Percentiles rank a stretch among this genome's conserved stretches.
These are phyloP conservation scores for Pithys albifrons DNA, from an alignment of 2,113 vertebrate species.

Conservation along the genomic window DNA sequence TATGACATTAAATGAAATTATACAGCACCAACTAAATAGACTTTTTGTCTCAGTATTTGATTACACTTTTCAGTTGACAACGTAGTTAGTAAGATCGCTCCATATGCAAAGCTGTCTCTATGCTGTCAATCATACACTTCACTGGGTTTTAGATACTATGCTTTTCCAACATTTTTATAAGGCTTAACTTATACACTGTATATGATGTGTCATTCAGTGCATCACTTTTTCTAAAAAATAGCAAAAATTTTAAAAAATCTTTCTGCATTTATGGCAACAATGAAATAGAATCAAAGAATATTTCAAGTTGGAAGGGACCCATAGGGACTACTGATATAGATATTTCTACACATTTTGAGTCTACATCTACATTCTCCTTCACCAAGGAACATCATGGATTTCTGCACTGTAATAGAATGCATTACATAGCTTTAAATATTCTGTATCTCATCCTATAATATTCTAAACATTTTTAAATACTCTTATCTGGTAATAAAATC, in stretches of 20 bases:
- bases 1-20: background rate
- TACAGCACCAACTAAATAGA: background rate
- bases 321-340: background rate
- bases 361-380: background rate
- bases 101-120: background rate
- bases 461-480: constrained; percentile 50
- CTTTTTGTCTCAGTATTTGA: background rate
- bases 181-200: background rate
- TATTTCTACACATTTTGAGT: background rate
- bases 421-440: background rate
- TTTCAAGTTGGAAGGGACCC: background rate
- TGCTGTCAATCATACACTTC: background rate
- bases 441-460: background rate
- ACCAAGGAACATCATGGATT: background rate
- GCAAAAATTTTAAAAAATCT: background rate
- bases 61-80: background rate
- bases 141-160: background rate
- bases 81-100: background rate
- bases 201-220: background rate
- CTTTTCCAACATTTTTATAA: background rate
- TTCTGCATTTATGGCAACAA: background rate
- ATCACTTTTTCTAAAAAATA: background rate
- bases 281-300: background rate
- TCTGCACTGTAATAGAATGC: background rate
- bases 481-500: constrained; percentile 29